Evolutionary conservation across 2,888 invertebrate species (phyloP).

Genomic region (Argyra leucocephala): DNA sequence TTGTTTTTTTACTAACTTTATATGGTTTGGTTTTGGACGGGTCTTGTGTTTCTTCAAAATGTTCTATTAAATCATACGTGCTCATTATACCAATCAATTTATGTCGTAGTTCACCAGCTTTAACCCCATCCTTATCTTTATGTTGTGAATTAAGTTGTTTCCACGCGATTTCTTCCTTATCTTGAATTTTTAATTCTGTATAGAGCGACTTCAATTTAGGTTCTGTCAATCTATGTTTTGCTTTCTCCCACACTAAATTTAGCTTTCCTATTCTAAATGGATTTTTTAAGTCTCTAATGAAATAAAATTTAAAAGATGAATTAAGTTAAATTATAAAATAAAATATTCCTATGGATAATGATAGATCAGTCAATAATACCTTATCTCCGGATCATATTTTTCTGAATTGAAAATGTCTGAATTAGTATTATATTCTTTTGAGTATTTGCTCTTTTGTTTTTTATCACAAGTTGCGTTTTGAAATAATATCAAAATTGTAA

Average conservation of each 20-base stretch:
- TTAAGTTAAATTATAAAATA: too few relatives aligned
- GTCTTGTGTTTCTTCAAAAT: slow-evolving; percentile 62
- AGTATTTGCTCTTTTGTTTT: slow-evolving; percentile 35
- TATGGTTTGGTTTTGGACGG: slow-evolving; percentile 43
- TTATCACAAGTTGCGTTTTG: slow-evolving; percentile 28
- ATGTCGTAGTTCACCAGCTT: slow-evolving; percentile 68
- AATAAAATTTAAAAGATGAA: background rate
- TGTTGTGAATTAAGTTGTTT: slow-evolving; percentile 75
- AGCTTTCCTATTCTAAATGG: slow-evolving; percentile 86
- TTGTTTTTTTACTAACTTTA: slow-evolving; percentile 27
- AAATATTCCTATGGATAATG: too few relatives aligned
- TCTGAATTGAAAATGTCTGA: slow-evolving; percentile 26
- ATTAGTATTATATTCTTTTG: slow-evolving; percentile 34
- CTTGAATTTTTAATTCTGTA: slow-evolving; percentile 82
- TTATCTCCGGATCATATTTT: slow-evolving; percentile 49
- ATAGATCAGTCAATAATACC: too few relatives aligned
- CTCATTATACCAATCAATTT: slow-evolving; percentile 75
- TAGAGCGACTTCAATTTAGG: slow-evolving; percentile 76
- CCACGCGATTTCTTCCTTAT: slow-evolving; percentile 79
- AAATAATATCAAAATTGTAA: slow-evolving; percentile 23
- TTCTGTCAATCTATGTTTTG: slow-evolving; percentile 71
- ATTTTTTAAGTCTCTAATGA: slow-evolving; percentile 55
- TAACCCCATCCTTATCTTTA: slow-evolving; percentile 75
- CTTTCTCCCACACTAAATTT: slow-evolving; percentile 83
- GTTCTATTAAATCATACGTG: slow-evolving; percentile 68